Conservation (phyloP, 2,888 invertebrate genomes). For the Sinohyriopsis cumingii region DNA sequence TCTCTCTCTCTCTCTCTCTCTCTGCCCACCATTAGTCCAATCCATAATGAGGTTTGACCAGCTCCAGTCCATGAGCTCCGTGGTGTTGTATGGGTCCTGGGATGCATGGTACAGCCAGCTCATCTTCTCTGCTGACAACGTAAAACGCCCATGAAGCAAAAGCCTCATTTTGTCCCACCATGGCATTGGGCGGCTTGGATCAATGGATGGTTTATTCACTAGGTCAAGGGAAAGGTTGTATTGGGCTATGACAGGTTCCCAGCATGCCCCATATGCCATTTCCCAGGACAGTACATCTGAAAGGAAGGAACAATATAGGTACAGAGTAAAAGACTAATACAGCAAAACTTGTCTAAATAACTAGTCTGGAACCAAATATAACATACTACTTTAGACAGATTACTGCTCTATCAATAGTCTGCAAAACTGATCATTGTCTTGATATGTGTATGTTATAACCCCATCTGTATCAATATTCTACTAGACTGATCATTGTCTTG, state of each 20-base stretch:
- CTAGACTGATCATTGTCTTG: too few relatives aligned
- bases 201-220: conserved; percentile 77
- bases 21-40: conserved; percentile 88
- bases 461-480: too few relatives aligned
- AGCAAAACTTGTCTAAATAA: background rate
- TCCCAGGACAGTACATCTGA: conserved; percentile 87
- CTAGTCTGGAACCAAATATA: too few relatives aligned
- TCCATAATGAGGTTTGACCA: conserved; percentile 95
- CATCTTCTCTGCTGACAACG: conserved; percentile 88
- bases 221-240: conserved; percentile 88
- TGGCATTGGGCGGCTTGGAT: conserved; percentile 91
- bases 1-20: background rate
- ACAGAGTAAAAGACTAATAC: background rate
- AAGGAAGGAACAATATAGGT: conserved; percentile 6
- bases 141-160: conserved; percentile 92
- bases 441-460: too few relatives aligned
- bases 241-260: conserved; percentile 97
- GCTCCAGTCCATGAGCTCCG: conserved; percentile 98
- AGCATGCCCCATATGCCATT: conserved; percentile 98
- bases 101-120: conserved; percentile 95
- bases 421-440: too few relatives aligned
- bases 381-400: too few relatives aligned
- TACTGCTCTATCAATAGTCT: too few relatives aligned
- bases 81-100: conserved; percentile 97
- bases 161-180: conserved; percentile 98